phyloP scores from a whole-genome alignment of 2,113 vertebrate genomes.

The Scartelaos histophorus region DNA sequence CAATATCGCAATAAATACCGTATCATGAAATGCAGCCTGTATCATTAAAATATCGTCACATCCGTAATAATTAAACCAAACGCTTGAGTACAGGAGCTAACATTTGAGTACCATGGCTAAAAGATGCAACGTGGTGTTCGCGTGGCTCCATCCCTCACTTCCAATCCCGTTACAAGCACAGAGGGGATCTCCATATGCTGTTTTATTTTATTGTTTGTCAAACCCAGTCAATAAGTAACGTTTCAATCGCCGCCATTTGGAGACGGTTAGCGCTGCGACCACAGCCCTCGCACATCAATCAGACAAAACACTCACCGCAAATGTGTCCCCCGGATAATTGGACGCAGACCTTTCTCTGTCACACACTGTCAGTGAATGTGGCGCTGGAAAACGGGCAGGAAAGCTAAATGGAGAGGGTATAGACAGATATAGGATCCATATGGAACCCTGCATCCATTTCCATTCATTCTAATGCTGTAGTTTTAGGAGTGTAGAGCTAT shows the following conservation, averaged over 20 bases:
- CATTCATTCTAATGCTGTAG: slow-evolving; percentile 44
- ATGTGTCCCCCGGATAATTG: slow-evolving; percentile 69
- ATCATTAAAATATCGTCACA: too few relatives aligned
- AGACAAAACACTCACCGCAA: slow-evolving; percentile 63
- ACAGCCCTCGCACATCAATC: slow-evolving; percentile 65
- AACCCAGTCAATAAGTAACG: slow-evolving; percentile 65
- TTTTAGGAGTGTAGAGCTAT: not conserved
- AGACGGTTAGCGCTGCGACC: slow-evolving; percentile 58
- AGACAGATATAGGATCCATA: slow-evolving; percentile 64
- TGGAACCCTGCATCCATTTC: slow-evolving; percentile 56
- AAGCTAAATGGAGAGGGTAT: slow-evolving; percentile 50
- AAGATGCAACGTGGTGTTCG: slow-evolving; percentile 13
- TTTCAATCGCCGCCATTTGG: slow-evolving; percentile 70
- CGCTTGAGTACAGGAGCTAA: not conserved
- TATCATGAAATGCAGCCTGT: too few relatives aligned
- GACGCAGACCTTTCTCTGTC: slow-evolving; percentile 59
- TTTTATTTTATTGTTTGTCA: slow-evolving; percentile 66
- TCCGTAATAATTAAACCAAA: too few relatives aligned
- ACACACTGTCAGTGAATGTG: slow-evolving; percentile 51
- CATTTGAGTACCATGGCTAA: slow-evolving; percentile 2
- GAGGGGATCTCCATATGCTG: slow-evolving; percentile 46
- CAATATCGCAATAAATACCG: too few relatives aligned
- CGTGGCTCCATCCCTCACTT: slow-evolving; percentile 43
- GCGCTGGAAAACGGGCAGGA: slow-evolving; percentile 69
- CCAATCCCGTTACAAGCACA: slow-evolving; percentile 14